phyloP scores from a whole-genome alignment of 2,888 invertebrate species.

The Aelia acuminata region DNA sequence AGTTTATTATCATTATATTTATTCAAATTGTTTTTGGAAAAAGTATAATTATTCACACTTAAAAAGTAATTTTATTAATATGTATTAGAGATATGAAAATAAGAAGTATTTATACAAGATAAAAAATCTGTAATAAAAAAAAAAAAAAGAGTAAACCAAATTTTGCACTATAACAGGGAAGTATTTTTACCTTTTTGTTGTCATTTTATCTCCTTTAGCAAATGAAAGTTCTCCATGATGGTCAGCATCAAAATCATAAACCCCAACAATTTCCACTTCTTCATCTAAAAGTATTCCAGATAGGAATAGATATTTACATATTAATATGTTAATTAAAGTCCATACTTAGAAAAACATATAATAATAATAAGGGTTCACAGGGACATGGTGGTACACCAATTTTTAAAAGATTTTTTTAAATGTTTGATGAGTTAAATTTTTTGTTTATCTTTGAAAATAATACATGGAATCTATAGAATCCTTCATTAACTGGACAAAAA shows the following conservation, averaged over 20 bases:
- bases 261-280: conserved; percentile 29
- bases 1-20: background rate
- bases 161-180: background rate
- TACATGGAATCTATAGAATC: no score
- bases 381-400: no score
- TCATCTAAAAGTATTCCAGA: conserved; percentile 38
- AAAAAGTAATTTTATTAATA: no score
- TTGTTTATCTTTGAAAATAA: no score
- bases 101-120: no score
- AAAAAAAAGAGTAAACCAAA: background rate
- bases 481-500: no score
- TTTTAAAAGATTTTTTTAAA: no score
- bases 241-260: conserved; percentile 48
- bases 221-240: conserved; percentile 53
- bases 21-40: background rate
- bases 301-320: no score
- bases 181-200: conserved; percentile 45
- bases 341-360: background rate
- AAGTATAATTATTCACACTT: background rate
- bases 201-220: conserved; percentile 49
- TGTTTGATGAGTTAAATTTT: no score
- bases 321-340: conserved; percentile 5
- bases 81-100: no score
- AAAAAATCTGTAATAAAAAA: background rate
- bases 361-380: background rate